Conservation (phyloP, 1,140 invertebrate species). For the Heliconius himera region DNA sequence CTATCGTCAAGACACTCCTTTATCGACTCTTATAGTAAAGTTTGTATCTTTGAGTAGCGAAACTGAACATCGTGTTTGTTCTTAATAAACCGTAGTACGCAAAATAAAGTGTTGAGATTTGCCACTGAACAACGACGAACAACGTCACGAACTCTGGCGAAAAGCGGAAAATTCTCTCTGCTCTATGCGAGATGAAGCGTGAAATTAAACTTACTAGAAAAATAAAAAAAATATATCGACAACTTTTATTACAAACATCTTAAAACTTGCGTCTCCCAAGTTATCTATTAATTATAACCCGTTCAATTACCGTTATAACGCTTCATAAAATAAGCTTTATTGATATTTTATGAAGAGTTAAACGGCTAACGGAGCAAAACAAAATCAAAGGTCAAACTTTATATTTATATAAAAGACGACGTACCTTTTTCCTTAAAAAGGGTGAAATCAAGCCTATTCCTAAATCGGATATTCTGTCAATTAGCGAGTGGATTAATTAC, state of each 20-base stretch:
- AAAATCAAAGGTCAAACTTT: constrained; percentile 23
- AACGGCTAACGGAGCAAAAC: constrained; percentile 8
- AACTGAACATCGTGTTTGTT: too few species aligned
- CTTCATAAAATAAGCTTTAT: constrained; percentile 15
- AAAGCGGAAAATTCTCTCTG: too few species aligned
- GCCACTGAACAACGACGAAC: too few species aligned
- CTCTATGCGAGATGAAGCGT: too few species aligned
- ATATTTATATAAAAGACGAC: constrained; percentile 20
- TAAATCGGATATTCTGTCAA: constrained; percentile 50
- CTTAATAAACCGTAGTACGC: too few species aligned
- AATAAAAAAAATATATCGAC: too few species aligned
- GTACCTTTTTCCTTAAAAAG: constrained; percentile 38
- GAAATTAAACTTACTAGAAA: too few species aligned
- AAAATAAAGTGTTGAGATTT: too few species aligned
- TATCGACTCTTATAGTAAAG: too few species aligned
- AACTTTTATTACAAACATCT: background rate
- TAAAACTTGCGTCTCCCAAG: background rate
- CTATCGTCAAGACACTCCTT: too few species aligned
- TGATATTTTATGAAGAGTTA: constrained; percentile 11
- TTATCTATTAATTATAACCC: constrained; percentile 3
- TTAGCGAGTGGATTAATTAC: constrained; percentile 50
- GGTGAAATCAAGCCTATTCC: constrained; percentile 39
- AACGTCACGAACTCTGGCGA: too few species aligned
- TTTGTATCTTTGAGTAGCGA: too few species aligned
- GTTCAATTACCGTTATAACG: background rate